Base-by-base conservation (phyloP, 2,113 vertebrate genomes). In the Copsychus sechellarum region DNA sequence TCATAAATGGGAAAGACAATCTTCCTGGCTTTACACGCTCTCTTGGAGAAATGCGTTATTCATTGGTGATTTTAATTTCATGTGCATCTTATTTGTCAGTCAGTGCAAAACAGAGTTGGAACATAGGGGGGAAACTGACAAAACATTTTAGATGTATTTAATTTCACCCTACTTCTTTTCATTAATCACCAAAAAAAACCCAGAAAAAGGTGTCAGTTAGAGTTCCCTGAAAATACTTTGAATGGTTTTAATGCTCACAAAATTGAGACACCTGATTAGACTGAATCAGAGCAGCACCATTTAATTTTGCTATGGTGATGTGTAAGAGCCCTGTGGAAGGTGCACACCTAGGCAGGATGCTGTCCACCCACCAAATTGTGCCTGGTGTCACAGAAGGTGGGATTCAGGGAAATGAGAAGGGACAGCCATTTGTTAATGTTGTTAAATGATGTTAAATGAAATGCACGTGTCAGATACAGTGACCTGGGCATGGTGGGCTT, bases 1-100 rank as follows among this genome's bases (percentile, higher is more conserved):
- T 96, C 66, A 11, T 92, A 95, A 95, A 92, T 86, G 77, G 67
- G 92, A 95, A 97, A 96, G 88, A 94, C 88, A 93, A 88, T 90
- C 95, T 94, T 92, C 93, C 90, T 92, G 95, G 81, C 91, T 96
- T 93, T 90, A 94, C 91, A 92, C 54, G 28, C 61, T 92, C 80
- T 88, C 85, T 92, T 36, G 16, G 95, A 97, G 90, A 93, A 31
- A 94, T 85, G 61, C 1, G 77, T 90, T 92, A 92, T 87, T 97
- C 95, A 94, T 76, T 51, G 66, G 67, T 64, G 79, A 64, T 79
- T 91, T 88, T 94, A 88, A 93, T 96, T 96, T 82, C 83, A n/a
- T 73, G 70, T 51, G 53, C 56, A 73, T 74, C 89, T 78, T 80
- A 86, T 74, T 94, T 89, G 80, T 71, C 93, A 93, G 80, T 86